These are phyloP conservation scores for Ormyrus labotus DNA, from an alignment of 2,888 invertebrate genomes.

Conservation along the genomic window DNA sequence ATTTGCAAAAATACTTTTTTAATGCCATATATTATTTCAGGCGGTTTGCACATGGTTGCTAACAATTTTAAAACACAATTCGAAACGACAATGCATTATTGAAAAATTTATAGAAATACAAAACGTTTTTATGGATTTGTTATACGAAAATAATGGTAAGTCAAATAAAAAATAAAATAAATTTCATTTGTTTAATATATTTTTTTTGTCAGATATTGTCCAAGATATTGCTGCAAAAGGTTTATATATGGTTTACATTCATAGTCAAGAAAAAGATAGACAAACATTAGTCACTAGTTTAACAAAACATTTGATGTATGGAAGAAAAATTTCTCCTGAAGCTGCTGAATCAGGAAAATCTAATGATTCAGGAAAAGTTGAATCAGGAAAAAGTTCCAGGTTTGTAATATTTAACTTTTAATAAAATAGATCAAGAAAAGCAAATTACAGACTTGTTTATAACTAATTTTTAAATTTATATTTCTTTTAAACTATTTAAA, in stretches of 20 bases:
- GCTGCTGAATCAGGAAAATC: constrained; percentile 78
- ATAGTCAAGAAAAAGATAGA: constrained; percentile 84
- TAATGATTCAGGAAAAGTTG: constrained; percentile 86
- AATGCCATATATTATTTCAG: constrained; percentile 74
- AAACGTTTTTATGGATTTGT: constrained; percentile 89
- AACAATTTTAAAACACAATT: constrained; percentile 88
- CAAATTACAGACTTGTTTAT: no score
- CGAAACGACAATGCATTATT: constrained; percentile 83
- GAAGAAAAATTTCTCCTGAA: constrained; percentile 84
- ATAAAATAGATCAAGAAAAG: neutral
- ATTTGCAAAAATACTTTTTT: neutral
- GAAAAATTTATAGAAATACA: constrained; percentile 84
- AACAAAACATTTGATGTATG: constrained; percentile 89
- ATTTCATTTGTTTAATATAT: constrained; percentile 15
- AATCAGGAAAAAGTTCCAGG: constrained; percentile 89
- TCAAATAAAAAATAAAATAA: constrained; percentile 26
- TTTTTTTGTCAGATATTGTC: constrained; percentile 83
- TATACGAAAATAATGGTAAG: constrained; percentile 92
- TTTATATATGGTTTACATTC: constrained; percentile 90
- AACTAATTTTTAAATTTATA: no score
- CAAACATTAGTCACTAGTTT: constrained; percentile 86
- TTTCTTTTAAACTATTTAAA: no score
- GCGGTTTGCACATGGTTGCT: constrained; percentile 93
- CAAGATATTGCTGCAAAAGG: constrained; percentile 96
- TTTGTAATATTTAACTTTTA: constrained; percentile 79